A percentile compares a stretch with the other conserved stretches of the same genome.
Conservation (phyloP, 1,140 invertebrate genomes). For the Euglossa dilemma region DNA sequence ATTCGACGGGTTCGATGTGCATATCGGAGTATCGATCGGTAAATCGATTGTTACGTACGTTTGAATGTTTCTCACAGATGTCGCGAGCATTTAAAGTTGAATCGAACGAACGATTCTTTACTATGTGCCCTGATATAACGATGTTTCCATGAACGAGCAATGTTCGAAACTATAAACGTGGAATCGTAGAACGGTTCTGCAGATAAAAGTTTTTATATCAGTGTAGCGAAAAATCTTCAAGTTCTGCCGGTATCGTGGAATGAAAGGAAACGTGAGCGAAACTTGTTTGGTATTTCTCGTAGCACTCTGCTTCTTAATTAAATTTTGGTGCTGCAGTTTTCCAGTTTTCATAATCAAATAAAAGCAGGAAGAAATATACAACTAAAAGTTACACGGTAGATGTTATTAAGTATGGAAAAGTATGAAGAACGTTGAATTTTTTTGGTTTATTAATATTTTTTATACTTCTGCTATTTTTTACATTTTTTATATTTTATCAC, state of each 20-base stretch:
- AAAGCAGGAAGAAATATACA: background rate
- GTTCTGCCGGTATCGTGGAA: background rate
- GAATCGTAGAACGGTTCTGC: background rate
- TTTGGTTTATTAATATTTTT: too few species aligned
- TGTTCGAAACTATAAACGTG: background rate
- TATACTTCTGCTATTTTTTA: too few species aligned
- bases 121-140: background rate
- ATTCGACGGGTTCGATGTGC: background rate
- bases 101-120: background rate
- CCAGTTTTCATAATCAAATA: background rate
- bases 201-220: background rate
- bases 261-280: background rate
- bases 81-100: background rate
- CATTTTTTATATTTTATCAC: too few species aligned
- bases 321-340: background rate
- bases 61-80: background rate
- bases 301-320: background rate
- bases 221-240: background rate
- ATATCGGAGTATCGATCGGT: background rate
- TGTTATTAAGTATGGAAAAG: too few species aligned
- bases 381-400: too few species aligned
- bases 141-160: background rate
- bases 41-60: slow-evolving; percentile 12
- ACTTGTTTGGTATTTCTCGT: background rate
- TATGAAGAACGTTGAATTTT: too few species aligned